Base-by-base conservation (phyloP, 2,113 vertebrate species). In the Podarcis cretensis region DNA sequence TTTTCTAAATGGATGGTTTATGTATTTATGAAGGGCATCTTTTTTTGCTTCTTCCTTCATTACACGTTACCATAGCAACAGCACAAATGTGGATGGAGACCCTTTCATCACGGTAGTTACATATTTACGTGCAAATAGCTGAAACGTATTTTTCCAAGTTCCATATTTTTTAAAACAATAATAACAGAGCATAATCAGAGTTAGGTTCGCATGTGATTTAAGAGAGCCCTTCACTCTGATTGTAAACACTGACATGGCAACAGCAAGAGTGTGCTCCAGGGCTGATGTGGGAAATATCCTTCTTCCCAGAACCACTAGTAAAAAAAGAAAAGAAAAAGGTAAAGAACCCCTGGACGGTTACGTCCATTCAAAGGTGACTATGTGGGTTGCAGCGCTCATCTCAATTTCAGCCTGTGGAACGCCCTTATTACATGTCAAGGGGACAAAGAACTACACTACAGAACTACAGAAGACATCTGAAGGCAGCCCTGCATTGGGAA, bases 1-100 rank as follows among this genome's bases (percentile, higher is more conserved):
- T 88, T 75, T 82, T 57, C 79, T 76, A 82, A 54, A 86, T 86
- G 85, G 57, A 35, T 86, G 84, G 80, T 77, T 83, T 90, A 76
- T 90, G 65, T 75, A 82, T 86, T 90, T 90, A 69, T 86, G 85
- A 86, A 76, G 77, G 79, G 32, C 59, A n/a, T 54, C 14, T 54
- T 71, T 71, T 75, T 75, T n/a, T 43, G 25, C 9, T n/a, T 20
- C 25, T 30, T 54, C 43, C 48, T 68, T 37, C 10, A 74, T 27
- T 76, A 18, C n/a, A 32, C 54, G 84, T 90, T 90, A 35, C 84
- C 89, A 90, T 90, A 68, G 84, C 48, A 82, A 90, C 71, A 21
- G 32, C 2, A 68, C 78, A 77, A 48, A 57, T 40, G 30, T 86
- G 59, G 78, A 86, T 66, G 40, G 68, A 81, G 66, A 66, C 80